Base-by-base conservation (phyloP, 2,888 invertebrate genomes). In the Augiades crinisus region DNA sequence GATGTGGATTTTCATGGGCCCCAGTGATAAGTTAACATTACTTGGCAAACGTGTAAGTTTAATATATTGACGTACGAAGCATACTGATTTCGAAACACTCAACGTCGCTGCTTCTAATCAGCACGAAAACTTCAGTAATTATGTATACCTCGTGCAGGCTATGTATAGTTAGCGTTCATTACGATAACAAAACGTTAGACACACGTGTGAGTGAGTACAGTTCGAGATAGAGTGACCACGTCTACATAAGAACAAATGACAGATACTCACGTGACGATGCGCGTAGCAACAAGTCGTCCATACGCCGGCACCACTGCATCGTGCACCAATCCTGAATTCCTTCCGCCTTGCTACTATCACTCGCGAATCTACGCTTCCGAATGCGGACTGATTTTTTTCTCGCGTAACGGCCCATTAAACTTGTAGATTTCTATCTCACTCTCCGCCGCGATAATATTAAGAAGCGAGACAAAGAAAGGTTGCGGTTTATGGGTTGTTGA, bases 401-500 rank as follows among this genome's bases (percentile, higher is more conserved):
- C 86, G 79, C 81, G 84, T 85, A 86, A 90, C 89, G 82, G 88
- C 80, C 89, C 87, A 90, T 90, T 90, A 90, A 89, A 87, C 85
- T 88, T 81, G 87, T 85, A 83, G 84, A 85, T 82, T 84, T 82
- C 86, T 83, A 84, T 90, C 90, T 88, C 90, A 70, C 87, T 90
- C 89, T 73, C 65, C 65, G 65, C 67, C 68, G 67, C 76, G 78
- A 73, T 75, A 74, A 67, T 71, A 76, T 73, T 75, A 78, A 81
- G 80, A 81, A 71, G 90, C 75, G 81, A 89, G 90, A 90, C 89
- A 90, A 89, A 87, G 90, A 90, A 85, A 89, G 87, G 85, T 81
- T 88, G 88, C 75, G 86, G 89, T 89, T 90, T 90, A 90, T 89
- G 78, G 87, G 88, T 86, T 87, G 90, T 90, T 90, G 89, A 89